phyloP scores from a whole-genome alignment of 1,140 invertebrate species.

The Augochlora pura region DNA sequence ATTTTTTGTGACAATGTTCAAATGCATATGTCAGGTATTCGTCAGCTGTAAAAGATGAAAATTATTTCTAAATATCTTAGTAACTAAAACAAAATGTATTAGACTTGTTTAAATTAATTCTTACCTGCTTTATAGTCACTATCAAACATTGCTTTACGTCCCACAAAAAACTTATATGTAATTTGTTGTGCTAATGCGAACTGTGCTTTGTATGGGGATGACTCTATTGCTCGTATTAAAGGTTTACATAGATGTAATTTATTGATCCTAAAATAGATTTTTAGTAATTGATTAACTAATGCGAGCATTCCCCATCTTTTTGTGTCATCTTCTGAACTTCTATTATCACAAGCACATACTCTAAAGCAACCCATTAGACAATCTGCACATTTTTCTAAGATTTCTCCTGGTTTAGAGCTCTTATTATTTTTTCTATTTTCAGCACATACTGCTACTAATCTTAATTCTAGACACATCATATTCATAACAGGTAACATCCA shows the following conservation, averaged over 20 bases:
- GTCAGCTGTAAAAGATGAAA: constrained; percentile 85
- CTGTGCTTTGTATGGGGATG: constrained; percentile 91
- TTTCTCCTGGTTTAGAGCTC: constrained; percentile 85
- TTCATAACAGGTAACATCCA: constrained; percentile 97
- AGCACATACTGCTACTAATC: constrained; percentile 90
- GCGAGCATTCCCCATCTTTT: constrained; percentile 98
- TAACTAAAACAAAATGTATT: neutral
- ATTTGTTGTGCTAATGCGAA: constrained; percentile 94
- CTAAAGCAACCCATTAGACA: constrained; percentile 96
- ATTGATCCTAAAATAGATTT: constrained; percentile 98
- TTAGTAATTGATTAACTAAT: constrained; percentile 97
- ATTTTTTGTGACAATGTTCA: constrained; percentile 91
- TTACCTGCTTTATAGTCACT: constrained; percentile 93
- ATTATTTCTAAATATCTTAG: neutral
- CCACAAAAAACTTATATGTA: constrained; percentile 98
- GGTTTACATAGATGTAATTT: constrained; percentile 98
- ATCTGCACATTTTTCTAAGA: constrained; percentile 96
- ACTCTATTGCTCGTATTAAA: constrained; percentile 96
- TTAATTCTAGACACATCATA: constrained; percentile 91
- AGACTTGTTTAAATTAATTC: constrained; percentile 11
- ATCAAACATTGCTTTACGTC: constrained; percentile 98
- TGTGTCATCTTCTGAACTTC: constrained; percentile 90
- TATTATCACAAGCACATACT: constrained; percentile 96
- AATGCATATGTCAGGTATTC: constrained; percentile 96
- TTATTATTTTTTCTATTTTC: constrained; percentile 82